Percentiles rank a stretch among this genome's conserved stretches.
Conservation (phyloP, 1,140 invertebrate species). For the Drosophila seguyi region DNA sequence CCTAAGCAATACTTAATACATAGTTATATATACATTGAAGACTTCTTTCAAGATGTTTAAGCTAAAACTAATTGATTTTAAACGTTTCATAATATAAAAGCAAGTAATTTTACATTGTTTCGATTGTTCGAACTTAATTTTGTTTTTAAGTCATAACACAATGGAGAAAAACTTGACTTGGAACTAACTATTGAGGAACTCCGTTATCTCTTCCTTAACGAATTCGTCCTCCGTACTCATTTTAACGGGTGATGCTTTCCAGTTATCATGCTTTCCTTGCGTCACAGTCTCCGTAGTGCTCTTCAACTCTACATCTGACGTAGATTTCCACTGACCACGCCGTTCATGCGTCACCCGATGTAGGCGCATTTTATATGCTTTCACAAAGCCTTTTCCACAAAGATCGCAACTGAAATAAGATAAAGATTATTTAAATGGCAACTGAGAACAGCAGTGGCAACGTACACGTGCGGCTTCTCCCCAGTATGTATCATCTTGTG, state of each 20-base stretch:
- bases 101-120: too few relatives aligned
- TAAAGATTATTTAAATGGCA: too few relatives aligned
- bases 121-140: background rate
- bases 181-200: conserved; percentile 32
- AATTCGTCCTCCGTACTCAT: conserved; percentile 8
- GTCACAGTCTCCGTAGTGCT: background rate
- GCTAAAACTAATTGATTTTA: background rate
- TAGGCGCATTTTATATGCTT: conserved; percentile 73
- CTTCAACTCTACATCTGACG: conserved; percentile 5
- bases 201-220: conserved; percentile 54
- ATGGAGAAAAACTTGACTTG: background rate
- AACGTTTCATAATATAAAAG: background rate
- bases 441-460: background rate
- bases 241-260: background rate
- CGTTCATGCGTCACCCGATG: conserved; percentile 72
- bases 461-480: conserved; percentile 74
- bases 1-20: background rate
- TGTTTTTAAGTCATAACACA: background rate
- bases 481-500: conserved; percentile 85
- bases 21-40: background rate
- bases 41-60: background rate
- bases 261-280: background rate
- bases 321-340: conserved; percentile 50
- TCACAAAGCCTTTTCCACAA: conserved; percentile 74
- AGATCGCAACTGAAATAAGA: conserved; percentile 55